Evolutionary conservation across 2,113 vertebrate species (phyloP), one percentile per base, ranked within the genome.

Genomic region (Verasper variegatus): DNA sequence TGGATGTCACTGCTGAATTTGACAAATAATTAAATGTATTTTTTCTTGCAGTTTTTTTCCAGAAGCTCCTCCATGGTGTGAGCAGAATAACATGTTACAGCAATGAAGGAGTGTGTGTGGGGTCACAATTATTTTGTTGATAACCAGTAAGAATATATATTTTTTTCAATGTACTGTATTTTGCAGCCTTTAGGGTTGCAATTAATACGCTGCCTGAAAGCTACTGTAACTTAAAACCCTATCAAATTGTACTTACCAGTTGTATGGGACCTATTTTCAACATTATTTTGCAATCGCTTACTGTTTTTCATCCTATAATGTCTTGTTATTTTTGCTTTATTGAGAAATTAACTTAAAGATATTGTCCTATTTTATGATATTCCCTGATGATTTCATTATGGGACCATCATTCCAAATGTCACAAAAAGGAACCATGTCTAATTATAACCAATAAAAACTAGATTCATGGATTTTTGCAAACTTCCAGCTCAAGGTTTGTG

Each of bases 51-150:
- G 65, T 85, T 61, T 73, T 42, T 55, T 37, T 56, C 60, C 84
- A 92, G 89, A 83, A 89, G 92, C 79, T 94, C 93, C 3, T 93
- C 91, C 11, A 89, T 95, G 92, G 96, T 97, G 64, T 98, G 55
- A 88, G 47, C 47, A 72, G 35, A 76, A n/a, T 21, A 68, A 58
- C 5, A 31, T 31, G 31, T 8, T 31, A 31, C 31, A 59, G 2
- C 26, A 49, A 17, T 35, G 52, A 67, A 1, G 21, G 0, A 26
- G 20, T 6, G 26, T 7, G 24, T n/a, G 13, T 17, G 4, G 2
- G 1, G 11, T 13, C 7, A 31, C 31, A 72, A 51, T 7, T 71
- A 35, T 51, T 71, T 35, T 61, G 35, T 58, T 15, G 24, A 21
- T 62, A 21, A 52, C 40, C 26, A 31, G 26, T 13, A 24, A 24